phyloP scores from a whole-genome alignment of 2,888 invertebrate species.

The Diplazon laetatorius region DNA sequence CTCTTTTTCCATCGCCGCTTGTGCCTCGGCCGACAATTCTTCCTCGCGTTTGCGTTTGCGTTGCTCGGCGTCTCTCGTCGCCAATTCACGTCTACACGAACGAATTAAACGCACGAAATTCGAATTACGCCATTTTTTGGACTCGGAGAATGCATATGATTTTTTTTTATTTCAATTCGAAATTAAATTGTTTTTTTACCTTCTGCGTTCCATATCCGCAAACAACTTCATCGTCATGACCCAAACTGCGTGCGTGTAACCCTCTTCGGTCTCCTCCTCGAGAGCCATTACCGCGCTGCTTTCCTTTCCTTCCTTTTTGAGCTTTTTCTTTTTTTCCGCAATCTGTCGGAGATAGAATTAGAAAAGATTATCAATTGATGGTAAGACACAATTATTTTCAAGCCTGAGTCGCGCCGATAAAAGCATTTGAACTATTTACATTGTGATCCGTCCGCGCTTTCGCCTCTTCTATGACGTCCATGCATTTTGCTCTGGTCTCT shows the following conservation, averaged over 20 bases:
- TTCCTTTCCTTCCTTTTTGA: conserved; percentile 94
- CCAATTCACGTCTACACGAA: conserved; percentile 88
- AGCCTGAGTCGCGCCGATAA: not conserved
- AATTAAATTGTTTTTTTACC: conserved; percentile 76
- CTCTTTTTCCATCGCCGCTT: conserved; percentile 94
- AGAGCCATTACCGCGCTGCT: conserved; percentile 84
- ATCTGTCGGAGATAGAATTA: conserved; percentile 84
- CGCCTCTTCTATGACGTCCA: conserved; percentile 98
- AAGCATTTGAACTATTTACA: conserved; percentile 83
- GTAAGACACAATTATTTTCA: conserved; percentile 29
- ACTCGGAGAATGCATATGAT: too few relatives aligned
- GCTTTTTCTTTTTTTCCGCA: conserved; percentile 95
- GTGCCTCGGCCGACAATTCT: conserved; percentile 96
- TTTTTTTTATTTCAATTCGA: too few relatives aligned
- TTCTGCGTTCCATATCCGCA: conserved; percentile 97
- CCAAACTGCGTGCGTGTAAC: conserved; percentile 96
- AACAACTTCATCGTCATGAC: conserved; percentile 99
- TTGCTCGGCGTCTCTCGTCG: conserved; percentile 95
- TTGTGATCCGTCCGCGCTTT: conserved; percentile 96
- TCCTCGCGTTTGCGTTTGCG: conserved; percentile 96
- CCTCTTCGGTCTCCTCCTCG: conserved; percentile 93
- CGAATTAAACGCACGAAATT: too few relatives aligned
- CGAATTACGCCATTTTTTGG: not conserved
- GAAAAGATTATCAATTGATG: conserved; percentile 59
- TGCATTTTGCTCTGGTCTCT: conserved; percentile 94